Conservation (phyloP, 2,797 vertebrate species). For the Alca torda region DNA sequence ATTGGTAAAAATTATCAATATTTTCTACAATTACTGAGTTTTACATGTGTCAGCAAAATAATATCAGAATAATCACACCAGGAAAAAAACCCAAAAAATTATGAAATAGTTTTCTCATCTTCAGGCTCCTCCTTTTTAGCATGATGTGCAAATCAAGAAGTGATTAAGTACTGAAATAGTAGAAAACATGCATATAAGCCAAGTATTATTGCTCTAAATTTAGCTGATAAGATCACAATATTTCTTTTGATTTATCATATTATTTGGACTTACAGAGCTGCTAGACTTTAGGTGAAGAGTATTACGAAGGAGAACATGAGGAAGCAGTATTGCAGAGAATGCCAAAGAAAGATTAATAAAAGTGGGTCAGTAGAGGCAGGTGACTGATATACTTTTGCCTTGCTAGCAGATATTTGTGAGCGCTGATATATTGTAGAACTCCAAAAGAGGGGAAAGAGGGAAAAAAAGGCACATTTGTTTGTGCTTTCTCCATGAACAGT, state of each 20-base stretch:
- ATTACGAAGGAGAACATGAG: not conserved
- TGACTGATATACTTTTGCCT: not conserved
- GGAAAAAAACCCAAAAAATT: not conserved
- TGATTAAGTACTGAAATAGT: not conserved
- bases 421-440: not conserved
- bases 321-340: not conserved
- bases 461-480: not conserved
- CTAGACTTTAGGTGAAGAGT: not conserved
- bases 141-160: not conserved
- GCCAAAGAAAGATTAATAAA: not conserved
- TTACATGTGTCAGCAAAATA: not conserved
- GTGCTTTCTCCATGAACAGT: not conserved
- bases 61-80: not conserved
- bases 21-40: not conserved
- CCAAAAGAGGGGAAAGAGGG: not conserved
- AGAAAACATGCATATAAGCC: not conserved
- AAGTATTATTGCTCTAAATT: not conserved
- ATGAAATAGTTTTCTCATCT: not conserved
- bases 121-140: not conserved
- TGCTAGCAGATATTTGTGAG: not conserved
- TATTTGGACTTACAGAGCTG: not conserved
- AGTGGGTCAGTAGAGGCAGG: not conserved
- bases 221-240: not conserved
- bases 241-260: not conserved
- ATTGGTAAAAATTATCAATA: not conserved